Base-by-base conservation (phyloP, 2,888 invertebrate genomes). In the Pammene aurita region DNA sequence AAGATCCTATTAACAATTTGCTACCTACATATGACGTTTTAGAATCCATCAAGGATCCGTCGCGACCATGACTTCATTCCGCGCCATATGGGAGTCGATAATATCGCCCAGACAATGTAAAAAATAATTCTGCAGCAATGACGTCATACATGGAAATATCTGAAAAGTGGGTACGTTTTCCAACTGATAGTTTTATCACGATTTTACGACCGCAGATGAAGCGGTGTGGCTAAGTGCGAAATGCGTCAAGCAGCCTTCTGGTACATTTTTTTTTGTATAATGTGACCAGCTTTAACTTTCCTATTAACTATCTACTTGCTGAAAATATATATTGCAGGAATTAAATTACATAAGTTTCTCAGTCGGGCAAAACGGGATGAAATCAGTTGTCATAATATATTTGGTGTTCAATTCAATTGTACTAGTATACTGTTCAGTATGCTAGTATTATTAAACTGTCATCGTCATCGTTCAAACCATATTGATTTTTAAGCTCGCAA, bases 61-160 rank as follows among this genome's bases (percentile, higher is more conserved):
- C 69, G 72, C 75, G 77, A 72, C 76, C 82, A 65, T 81, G 80
- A 82, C 81, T 81, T 77, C 78, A 79, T 78, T 76, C 76, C 71
- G 72, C 72, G 76, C 75, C 77, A 75, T 77, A 76, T 77, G 78
- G 74, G 76, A 74, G 66, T 73, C 72, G 77, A 75, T 74, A 76
- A 67, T 71, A 46, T 66, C 61, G 67, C 71, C 70, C 69, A 69
- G 69, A 69, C 64, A 55, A 58, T 60, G 54, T 65, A 55, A 60
- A 64, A 61, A 69, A 64, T 57, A 57, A 68, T 54, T 64, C 52
- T 64, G 42, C 42, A 44, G 41, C 52, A 52, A 52, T 68, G 63
- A 68, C 57, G 57, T 68, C 63, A 68, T 44, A 42, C 55, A 41
- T 41, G 41, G 65, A 26, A 67, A 48, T 42, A 63, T 63, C 42